A percentile compares a stretch with the other conserved stretches of the same genome.
Conservation (phyloP, 53 echinoderm and acorn worm species). For the Paelopatides confundens region DNA sequence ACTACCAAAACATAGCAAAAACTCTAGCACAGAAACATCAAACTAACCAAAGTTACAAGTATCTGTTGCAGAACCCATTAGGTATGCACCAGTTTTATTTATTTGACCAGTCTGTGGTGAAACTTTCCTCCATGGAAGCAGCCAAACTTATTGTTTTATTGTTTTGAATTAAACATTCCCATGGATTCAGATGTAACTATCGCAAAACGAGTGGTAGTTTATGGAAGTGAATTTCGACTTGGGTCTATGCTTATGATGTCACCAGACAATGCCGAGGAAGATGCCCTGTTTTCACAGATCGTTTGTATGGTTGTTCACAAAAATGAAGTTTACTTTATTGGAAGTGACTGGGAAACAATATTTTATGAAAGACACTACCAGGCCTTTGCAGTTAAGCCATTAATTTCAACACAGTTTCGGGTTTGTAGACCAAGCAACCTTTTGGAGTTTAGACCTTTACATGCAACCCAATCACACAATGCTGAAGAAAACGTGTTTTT, state of each 20-base stretch:
- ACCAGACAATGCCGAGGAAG: background rate
- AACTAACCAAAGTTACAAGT: conserved; percentile 36
- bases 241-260: background rate
- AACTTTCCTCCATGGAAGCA: conserved; percentile 2
- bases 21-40: conserved; percentile 51
- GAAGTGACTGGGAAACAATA: conserved; percentile 7
- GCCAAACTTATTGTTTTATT: background rate
- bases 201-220: background rate
- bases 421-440: background rate
- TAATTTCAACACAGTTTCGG: background rate
- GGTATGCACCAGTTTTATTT: background rate
- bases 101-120: conserved; percentile 5
- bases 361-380: conserved; percentile 7
- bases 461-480: conserved; percentile 17
- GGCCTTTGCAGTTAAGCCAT: background rate
- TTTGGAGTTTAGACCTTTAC: background rate
- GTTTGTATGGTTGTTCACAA: background rate
- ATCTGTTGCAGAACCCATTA: conserved; percentile 11
- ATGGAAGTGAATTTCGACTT: conserved; percentile 10
- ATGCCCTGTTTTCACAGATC: conserved; percentile 1
- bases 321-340: background rate
- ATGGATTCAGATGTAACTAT: background rate
- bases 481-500: background rate
- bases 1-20: conserved; percentile 64
- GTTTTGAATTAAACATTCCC: background rate